A percentile compares a stretch with the other conserved stretches of the same genome.
These are phyloP conservation scores for Myopa tessellatipennis DNA, from an alignment of 2,888 invertebrate genomes.

Conservation along the genomic window DNA sequence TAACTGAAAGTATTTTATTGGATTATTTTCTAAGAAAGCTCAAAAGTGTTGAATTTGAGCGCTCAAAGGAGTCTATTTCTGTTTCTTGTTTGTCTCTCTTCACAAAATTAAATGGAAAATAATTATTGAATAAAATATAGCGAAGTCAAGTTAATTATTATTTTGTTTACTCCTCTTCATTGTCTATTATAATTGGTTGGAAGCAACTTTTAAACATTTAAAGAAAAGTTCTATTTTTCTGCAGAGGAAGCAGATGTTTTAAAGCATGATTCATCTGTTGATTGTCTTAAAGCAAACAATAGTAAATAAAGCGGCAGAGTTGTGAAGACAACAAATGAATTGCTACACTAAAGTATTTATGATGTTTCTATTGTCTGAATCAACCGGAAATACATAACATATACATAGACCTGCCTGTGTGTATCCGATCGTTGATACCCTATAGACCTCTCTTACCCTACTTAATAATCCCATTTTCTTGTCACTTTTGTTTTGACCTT, in stretches of 20 bases:
- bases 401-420: not conserved
- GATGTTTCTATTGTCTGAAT: conserved; percentile 5
- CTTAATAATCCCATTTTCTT: not conserved
- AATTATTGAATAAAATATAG: too few relatives aligned
- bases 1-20: too few relatives aligned
- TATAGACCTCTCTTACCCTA: not conserved
- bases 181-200: too few relatives aligned
- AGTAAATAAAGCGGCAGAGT: not conserved
- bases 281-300: not conserved
- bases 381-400: conserved; percentile 9
- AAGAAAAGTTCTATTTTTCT: too few relatives aligned
- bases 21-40: too few relatives aligned
- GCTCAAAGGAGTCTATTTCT: too few relatives aligned
- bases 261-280: conserved; percentile 18
- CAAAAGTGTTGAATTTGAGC: too few relatives aligned
- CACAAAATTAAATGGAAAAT: too few relatives aligned
- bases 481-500: not conserved
- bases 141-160: too few relatives aligned
- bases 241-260: not conserved
- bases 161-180: too few relatives aligned
- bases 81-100: too few relatives aligned
- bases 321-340: not conserved
- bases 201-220: too few relatives aligned
- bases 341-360: not conserved
- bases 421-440: not conserved